Conservation (phyloP, 2,888 invertebrate genomes). For the Lasioglossum leucozonium region DNA sequence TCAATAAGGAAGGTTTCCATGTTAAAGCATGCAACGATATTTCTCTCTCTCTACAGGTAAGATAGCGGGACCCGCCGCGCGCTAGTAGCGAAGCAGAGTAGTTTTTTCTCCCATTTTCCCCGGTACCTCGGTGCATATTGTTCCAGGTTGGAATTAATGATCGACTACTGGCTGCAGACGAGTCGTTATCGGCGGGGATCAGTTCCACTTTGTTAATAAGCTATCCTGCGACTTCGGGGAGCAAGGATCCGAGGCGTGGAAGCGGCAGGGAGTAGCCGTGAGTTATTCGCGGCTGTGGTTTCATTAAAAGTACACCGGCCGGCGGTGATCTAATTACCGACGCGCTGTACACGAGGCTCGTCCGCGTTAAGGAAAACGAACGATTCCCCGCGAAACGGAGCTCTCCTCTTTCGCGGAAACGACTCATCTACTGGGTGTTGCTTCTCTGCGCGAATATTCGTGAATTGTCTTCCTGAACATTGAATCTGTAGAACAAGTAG, state of each 20-base stretch:
- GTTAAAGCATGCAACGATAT: neutral
- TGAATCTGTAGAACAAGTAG: neutral
- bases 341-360: slow-evolving; percentile 11
- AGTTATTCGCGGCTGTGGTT: slow-evolving; percentile 22
- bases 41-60: neutral
- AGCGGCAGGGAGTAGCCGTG: slow-evolving; percentile 7
- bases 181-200: neutral
- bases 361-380: neutral
- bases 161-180: neutral
- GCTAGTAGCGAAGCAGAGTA: neutral
- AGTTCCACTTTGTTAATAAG: slow-evolving; percentile 9
- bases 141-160: neutral
- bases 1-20: neutral
- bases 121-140: neutral
- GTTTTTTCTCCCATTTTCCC: neutral
- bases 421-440: neutral
- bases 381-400: neutral
- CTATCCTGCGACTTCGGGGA: neutral
- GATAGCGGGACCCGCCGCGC: neutral
- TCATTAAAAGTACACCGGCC: slow-evolving; percentile 33
- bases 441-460: neutral
- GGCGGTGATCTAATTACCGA: slow-evolving; percentile 35
- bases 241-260: neutral
- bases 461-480: neutral
- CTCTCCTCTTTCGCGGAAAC: neutral